Evolutionary conservation across 2,113 vertebrate species (phyloP).

Genomic region (Beaufortia kweichowensis): DNA sequence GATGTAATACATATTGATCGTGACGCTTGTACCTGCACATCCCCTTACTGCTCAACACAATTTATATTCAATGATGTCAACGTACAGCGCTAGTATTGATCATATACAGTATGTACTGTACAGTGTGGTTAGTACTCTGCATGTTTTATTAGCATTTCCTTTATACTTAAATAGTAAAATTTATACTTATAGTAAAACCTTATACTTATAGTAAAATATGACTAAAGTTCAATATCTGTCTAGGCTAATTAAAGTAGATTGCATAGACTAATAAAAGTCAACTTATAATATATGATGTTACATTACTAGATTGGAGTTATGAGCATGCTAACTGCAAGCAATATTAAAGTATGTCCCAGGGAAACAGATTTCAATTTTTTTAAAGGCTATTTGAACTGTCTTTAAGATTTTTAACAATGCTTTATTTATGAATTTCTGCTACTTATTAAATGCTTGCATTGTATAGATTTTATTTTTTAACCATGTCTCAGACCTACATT

Average conservation of each 20-base stretch:
- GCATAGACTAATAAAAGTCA: background rate
- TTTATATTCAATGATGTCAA: too few relatives aligned
- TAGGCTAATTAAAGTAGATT: slow-evolving; percentile 4
- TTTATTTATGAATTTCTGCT: too few relatives aligned
- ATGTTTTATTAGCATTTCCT: background rate
- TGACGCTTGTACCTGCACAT: background rate
- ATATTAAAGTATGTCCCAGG: too few relatives aligned
- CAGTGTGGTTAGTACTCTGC: background rate
- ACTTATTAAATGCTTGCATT: too few relatives aligned
- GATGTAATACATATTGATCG: background rate
- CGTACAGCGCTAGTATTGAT: background rate
- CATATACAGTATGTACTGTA: background rate
- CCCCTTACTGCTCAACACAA: background rate
- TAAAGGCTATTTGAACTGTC: too few relatives aligned
- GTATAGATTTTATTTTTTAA: too few relatives aligned
- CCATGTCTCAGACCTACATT: too few relatives aligned
- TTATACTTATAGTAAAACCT: background rate
- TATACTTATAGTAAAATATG: background rate
- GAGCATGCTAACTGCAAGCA: too few relatives aligned
- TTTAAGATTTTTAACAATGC: too few relatives aligned
- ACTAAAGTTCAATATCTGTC: slow-evolving; percentile 2
- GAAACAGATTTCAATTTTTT: too few relatives aligned
- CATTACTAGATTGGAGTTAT: too few relatives aligned
- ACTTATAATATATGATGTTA: too few relatives aligned
- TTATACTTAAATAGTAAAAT: background rate